A percentile compares a stretch with the other conserved stretches of the same genome.
These are phyloP conservation scores for Pygoscelis adeliae DNA, from an alignment of 2,113 vertebrate genomes.

Conservation along the genomic window DNA sequence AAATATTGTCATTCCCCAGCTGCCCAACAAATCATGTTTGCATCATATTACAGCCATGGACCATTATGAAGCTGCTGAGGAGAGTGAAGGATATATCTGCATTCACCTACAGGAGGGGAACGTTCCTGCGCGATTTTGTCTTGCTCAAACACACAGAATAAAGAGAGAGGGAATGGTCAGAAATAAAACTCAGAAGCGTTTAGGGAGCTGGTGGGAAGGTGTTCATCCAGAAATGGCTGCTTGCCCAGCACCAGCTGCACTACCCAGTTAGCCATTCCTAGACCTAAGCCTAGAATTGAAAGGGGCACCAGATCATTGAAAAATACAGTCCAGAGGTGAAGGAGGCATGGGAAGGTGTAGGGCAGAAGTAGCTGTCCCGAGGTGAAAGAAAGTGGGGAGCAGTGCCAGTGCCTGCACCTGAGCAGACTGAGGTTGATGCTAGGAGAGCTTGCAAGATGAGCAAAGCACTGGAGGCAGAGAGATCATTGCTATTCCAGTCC, in stretches of 20 bases:
- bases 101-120: neutral
- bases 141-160: neutral
- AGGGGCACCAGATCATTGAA: neutral
- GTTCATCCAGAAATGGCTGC: neutral
- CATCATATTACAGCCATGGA: neutral
- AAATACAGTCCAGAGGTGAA: neutral
- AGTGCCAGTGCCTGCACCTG: neutral
- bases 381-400: neutral
- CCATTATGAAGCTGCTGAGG: neutral
- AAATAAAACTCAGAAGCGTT: neutral
- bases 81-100: neutral
- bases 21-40: neutral
- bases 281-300: neutral
- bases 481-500: neutral
- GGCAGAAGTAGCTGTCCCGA: neutral
- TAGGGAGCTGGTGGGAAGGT: neutral
- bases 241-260: neutral
- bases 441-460: neutral
- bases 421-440: accelerated
- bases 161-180: neutral
- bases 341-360: accelerated
- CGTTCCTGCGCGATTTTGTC: neutral
- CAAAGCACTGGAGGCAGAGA: neutral
- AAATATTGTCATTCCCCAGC: neutral
- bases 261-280: neutral